Conservation (phyloP, 2,888 invertebrate genomes). For the Cephus pulcher region DNA sequence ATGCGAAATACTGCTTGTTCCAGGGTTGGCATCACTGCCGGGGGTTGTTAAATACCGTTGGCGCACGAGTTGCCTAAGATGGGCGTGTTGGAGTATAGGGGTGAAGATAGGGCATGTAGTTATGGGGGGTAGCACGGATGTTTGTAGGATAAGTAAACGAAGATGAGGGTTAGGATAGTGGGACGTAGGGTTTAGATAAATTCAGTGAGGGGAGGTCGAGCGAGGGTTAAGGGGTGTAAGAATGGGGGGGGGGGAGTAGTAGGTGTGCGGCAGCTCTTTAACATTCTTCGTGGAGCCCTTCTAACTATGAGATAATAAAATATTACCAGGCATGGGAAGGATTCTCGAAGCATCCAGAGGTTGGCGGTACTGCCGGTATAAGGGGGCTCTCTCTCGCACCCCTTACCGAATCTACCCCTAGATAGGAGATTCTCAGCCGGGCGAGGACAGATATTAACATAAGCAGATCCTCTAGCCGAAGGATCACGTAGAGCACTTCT, state of each 20-base stretch:
- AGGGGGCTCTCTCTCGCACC: neutral
- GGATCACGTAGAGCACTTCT: conserved; percentile 54
- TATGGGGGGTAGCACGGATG: neutral
- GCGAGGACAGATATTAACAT: conserved; percentile 54
- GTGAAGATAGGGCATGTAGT: neutral
- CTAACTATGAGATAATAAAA: conserved; percentile 42
- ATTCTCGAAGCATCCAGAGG: conserved; percentile 9
- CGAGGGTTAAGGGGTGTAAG: too few relatives aligned
- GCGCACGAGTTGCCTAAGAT: neutral
- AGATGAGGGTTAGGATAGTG: neutral
- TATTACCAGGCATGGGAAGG: conserved; percentile 26
- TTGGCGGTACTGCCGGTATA: neutral
- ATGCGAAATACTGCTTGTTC: conserved; percentile 26
- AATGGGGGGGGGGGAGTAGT: neutral
- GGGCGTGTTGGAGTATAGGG: neutral
- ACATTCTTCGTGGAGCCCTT: conserved; percentile 14
- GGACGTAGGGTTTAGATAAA: neutral
- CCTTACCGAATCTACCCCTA: neutral
- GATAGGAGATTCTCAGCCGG: neutral
- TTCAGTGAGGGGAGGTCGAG: neutral
- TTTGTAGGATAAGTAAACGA: neutral
- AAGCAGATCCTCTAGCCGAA: conserved; percentile 55
- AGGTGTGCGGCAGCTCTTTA: neutral
- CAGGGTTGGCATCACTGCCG: conserved; percentile 7
- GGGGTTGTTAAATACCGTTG: neutral